Conservation (phyloP, 2,888 invertebrate genomes). For the Pheosia tremula region DNA sequence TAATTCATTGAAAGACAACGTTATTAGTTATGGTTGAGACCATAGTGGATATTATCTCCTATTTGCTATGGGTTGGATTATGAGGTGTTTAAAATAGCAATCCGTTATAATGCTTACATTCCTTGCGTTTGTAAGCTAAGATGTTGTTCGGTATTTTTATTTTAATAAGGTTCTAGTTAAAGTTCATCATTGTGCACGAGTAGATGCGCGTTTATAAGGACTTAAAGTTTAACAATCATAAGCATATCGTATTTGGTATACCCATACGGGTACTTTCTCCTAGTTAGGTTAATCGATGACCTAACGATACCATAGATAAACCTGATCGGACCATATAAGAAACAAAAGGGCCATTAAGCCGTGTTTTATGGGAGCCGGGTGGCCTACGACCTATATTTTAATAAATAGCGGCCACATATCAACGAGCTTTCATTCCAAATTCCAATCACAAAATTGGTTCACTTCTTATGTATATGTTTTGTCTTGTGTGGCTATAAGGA, state of each 20-base stretch:
- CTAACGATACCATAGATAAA: constrained; percentile 6
- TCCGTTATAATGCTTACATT: neutral
- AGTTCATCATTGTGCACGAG: no score
- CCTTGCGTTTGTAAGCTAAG: neutral
- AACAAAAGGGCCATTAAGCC: constrained; percentile 6
- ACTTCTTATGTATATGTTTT: neutral
- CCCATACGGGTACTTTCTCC: constrained; percentile 1
- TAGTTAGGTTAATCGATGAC: constrained; percentile 10
- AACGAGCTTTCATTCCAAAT: neutral
- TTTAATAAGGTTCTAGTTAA: no score
- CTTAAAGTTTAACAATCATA: neutral
- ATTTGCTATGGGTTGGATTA: neutral
- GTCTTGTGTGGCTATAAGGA: no score
- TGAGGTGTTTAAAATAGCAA: neutral
- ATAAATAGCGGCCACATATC: constrained; percentile 3
- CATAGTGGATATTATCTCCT: neutral
- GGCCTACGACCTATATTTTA: constrained; percentile 7
- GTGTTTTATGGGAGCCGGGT: constrained; percentile 5
- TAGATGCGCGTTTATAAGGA: neutral
- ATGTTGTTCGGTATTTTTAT: neutral
- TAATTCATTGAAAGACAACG: constrained; percentile 30
- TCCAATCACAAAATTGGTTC: neutral
- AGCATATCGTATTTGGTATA: neutral
- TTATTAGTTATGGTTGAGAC: constrained; percentile 6
- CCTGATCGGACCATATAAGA: constrained; percentile 4